Base-by-base conservation (phyloP, 2,888 invertebrate genomes). In the Drosophila mulleri region DNA sequence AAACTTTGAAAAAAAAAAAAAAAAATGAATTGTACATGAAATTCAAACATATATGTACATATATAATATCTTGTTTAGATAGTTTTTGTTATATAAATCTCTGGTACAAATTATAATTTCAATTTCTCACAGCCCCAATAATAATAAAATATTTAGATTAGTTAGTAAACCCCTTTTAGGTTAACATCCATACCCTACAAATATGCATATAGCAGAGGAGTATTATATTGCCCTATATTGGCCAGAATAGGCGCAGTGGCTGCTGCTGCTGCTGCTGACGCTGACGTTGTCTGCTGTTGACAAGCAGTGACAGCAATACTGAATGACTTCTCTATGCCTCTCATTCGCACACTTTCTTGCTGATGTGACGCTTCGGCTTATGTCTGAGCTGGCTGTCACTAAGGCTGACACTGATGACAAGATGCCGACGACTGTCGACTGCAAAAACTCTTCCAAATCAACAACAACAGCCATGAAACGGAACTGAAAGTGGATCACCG, bases 361-460 rank as follows among this genome's bases (percentile, higher is more conserved):
- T 44, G 42, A 16, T 50, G 12, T 44, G 18, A 23, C 52, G 45
- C n/a, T 37, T n/a, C 26, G 1, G 16, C 57, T 45, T 66, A 41
- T 60, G 23, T 58, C 41, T 54, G 57, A 59, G 59, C 41, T 44
- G 61, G 44, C 64, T 78, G 73, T 81, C 81, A 75, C 67, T 78
- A 67, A 63, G 71, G 53, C 72, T 76, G 78, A 80, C 78, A 80
- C 64, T 78, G 80, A 80, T 80, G 78, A 78, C 72, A 72, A 77
- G 76, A 65, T 63, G 75, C 59, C 75, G 44, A 50, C 53, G 58
- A 63, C 44, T 61, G 61, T 62, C 52, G 63, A 60, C 48, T 68
- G 64, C 61, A 5, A 62, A 59, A 56, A 52, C 54, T 63, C 76
- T 75, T 61, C 67, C 45, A 52, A 32, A 32, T 32, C 54, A 64